phyloP scores from a whole-genome alignment of 1,140 invertebrate genomes.

The Trachelipus rathkii region DNA sequence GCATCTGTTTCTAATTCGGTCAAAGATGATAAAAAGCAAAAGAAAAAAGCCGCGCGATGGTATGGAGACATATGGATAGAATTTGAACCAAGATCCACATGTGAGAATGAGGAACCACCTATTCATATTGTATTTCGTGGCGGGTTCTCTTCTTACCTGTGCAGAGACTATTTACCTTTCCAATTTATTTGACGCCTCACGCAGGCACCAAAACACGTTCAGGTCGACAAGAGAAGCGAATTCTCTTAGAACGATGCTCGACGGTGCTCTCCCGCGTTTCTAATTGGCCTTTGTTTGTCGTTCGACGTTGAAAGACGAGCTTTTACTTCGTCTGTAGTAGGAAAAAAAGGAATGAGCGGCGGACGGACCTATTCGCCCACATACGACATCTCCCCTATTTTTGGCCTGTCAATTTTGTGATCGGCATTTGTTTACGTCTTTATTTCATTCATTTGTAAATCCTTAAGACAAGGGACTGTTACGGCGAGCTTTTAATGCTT shows the following conservation, averaged over 20 bases:
- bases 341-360: too few relatives aligned
- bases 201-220: neutral
- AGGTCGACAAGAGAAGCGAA: neutral
- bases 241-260: too few relatives aligned
- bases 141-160: neutral
- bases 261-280: neutral
- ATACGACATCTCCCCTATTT: too few relatives aligned
- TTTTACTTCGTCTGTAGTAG: neutral
- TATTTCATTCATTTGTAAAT: neutral
- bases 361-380: too few relatives aligned
- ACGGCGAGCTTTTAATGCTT: neutral
- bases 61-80: neutral
- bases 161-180: neutral
- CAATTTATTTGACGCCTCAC: conserved; percentile 6
- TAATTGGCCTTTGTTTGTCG: conserved; percentile 2
- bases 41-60: neutral
- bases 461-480: neutral
- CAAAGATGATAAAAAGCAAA: too few relatives aligned
- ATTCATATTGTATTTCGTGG: neutral
- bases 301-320: neutral
- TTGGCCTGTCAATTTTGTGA: neutral
- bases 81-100: neutral
- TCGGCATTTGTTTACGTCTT: neutral
- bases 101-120: neutral
- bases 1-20: too few relatives aligned